A percentile compares a stretch with the other conserved stretches of the same genome.
Evolutionary conservation across 2,113 vertebrate species (phyloP).

Genomic region (Periophthalmus modestus): DNA sequence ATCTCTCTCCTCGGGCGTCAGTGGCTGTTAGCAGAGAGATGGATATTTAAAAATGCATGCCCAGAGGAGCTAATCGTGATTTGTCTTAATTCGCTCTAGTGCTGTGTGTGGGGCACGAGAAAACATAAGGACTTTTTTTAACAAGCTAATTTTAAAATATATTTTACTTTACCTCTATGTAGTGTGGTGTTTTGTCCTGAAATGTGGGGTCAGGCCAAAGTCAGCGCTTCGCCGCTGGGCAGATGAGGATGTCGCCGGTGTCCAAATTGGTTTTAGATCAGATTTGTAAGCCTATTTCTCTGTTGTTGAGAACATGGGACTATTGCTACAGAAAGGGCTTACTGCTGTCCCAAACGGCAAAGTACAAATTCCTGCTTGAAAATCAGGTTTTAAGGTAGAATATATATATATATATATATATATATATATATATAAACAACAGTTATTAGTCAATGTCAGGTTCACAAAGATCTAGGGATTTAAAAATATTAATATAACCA

Average conservation of each 20-base stretch:
- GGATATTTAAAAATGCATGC: not conserved
- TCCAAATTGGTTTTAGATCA: conserved; percentile 67
- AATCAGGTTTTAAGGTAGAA: not conserved
- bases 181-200: conserved; percentile 28
- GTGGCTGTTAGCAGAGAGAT: not conserved
- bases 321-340: conserved; percentile 49
- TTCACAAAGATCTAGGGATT: not conserved
- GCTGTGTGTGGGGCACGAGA: conserved; percentile 14
- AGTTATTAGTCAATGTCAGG: too few species aligned
- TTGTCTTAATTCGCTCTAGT: not conserved
- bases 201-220: conserved; percentile 32
- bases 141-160: conserved; percentile 18
- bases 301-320: conserved; percentile 17
- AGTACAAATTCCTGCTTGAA: not conserved
- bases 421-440: too few species aligned
- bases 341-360: conserved; percentile 41
- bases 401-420: too few species aligned
- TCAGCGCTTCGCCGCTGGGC: conserved; percentile 24
- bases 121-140: conserved; percentile 2
- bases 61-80: not conserved
- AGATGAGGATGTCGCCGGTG: conserved; percentile 27
- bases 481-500: not conserved
- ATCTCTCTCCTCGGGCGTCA: conserved; percentile 2
- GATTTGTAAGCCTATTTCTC: conserved; percentile 50
- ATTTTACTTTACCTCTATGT: conserved; percentile 8